Evolutionary conservation across 2,888 invertebrate genomes (phyloP).

Genomic region (Rhogogaster chlorosoma): DNA sequence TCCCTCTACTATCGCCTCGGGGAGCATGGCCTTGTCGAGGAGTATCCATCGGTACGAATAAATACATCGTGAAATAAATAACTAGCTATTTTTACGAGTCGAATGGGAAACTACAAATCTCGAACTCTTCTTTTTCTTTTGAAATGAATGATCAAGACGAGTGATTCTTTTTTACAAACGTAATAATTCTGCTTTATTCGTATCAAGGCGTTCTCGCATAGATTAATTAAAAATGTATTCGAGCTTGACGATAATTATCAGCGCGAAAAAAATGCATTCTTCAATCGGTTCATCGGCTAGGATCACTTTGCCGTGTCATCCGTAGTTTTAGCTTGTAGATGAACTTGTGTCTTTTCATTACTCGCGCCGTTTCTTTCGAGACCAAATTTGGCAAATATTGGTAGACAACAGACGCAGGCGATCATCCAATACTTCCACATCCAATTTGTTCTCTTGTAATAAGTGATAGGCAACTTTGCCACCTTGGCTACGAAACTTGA

Average conservation of each 20-base stretch:
- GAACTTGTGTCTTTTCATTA: neutral
- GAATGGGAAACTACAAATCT: neutral
- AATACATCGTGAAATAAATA: neutral
- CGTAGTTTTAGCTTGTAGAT: neutral
- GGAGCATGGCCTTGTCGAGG: slow-evolving; percentile 80
- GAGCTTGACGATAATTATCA: neutral
- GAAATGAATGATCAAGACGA: neutral
- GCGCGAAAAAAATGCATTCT: neutral
- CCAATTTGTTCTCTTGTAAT: slow-evolving; percentile 24
- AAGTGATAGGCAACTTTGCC: slow-evolving; percentile 13
- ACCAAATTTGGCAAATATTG: slow-evolving; percentile 24
- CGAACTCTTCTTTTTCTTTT: neutral
- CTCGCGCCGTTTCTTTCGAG: neutral
- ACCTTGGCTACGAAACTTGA: slow-evolving; percentile 15
- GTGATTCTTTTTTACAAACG: neutral
- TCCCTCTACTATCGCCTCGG: slow-evolving; percentile 83
- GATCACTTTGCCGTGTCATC: slow-evolving; percentile 12
- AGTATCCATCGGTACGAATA: slow-evolving; percentile 79
- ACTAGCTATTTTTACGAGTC: neutral
- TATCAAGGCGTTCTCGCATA: neutral
- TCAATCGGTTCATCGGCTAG: neutral
- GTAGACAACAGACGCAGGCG: slow-evolving; percentile 34
- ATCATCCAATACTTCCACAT: slow-evolving; percentile 43
- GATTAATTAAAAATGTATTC: slow-evolving; percentile 23
- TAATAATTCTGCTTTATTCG: neutral